phyloP scores from a whole-genome alignment of 1,140 invertebrate species.

The Macrotrachela quadricornifera region DNA sequence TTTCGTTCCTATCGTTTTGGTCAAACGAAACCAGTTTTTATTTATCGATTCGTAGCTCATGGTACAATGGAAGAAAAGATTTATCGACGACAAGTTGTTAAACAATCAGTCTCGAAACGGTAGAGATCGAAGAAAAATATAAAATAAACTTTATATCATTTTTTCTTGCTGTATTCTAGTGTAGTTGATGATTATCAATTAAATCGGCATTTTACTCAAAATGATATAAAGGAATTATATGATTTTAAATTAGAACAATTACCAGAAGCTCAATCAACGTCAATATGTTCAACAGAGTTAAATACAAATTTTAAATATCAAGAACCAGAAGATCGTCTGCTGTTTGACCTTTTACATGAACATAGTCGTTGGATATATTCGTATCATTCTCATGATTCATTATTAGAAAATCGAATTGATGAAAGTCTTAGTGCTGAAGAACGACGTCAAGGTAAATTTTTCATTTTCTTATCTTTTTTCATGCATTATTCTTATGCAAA shows the following conservation, averaged over 20 bases:
- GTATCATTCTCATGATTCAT: slow-evolving; percentile 77
- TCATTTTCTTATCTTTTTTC: no score
- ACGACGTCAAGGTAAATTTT: not conserved
- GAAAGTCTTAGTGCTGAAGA: slow-evolving; percentile 7
- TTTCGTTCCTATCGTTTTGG: slow-evolving; percentile 77
- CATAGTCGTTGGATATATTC: slow-evolving; percentile 47
- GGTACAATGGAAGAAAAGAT: slow-evolving; percentile 96
- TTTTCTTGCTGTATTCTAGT: slow-evolving; percentile 29
- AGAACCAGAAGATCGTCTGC: slow-evolving; percentile 44
- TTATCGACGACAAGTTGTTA: slow-evolving; percentile 79
- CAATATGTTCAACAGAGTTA: no score
- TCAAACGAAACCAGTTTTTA: slow-evolving; percentile 68
- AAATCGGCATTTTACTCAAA: slow-evolving; percentile 68
- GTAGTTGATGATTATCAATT: slow-evolving; percentile 95
- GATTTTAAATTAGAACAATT: slow-evolving; percentile 41
- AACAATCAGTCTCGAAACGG: slow-evolving; percentile 69
- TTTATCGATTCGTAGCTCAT: slow-evolving; percentile 71
- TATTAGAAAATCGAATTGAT: slow-evolving; percentile 41
- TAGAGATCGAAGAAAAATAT: no score
- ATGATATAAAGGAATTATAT: slow-evolving; percentile 70
- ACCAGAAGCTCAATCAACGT: slow-evolving; percentile 9
- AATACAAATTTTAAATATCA: no score
- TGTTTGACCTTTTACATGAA: slow-evolving; percentile 57
- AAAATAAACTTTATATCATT: no score
- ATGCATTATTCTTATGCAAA: no score